Conservation (phyloP, 2,797 vertebrate genomes). For the Tiaroga cobitis region DNA sequence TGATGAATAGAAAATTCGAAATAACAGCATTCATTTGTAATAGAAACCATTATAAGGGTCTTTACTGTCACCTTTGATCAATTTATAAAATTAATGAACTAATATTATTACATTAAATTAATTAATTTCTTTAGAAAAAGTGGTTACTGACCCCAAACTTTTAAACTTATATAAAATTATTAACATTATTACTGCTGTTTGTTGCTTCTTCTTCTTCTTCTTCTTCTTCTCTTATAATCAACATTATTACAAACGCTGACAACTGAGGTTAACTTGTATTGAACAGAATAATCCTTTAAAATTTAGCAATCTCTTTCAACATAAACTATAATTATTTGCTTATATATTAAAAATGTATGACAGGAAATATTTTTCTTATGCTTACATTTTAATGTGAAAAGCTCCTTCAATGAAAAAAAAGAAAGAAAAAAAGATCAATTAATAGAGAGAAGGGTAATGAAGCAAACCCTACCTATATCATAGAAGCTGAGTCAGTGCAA, state of each 20-base stretch:
- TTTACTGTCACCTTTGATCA: background rate
- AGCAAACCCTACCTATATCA: constrained; percentile 61
- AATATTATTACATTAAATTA: background rate
- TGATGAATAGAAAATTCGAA: background rate
- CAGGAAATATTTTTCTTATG: background rate
- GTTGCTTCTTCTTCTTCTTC: no score
- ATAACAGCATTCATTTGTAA: background rate
- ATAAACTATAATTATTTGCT: background rate
- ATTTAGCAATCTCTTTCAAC: background rate
- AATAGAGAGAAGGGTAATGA: constrained; percentile 69
- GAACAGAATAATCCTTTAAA: background rate
- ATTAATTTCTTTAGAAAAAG: background rate
- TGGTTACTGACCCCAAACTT: background rate
- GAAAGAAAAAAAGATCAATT: constrained; percentile 60
- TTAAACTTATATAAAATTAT: background rate
- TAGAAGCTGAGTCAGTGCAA: constrained; percentile 54
- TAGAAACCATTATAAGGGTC: background rate
- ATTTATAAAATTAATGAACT: background rate
- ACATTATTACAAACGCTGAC: background rate
- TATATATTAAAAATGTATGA: constrained; percentile 13
- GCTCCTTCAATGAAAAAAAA: constrained; percentile 25
- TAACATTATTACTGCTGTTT: background rate
- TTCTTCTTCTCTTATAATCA: background rate
- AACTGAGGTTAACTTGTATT: background rate
- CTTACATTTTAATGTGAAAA: constrained; percentile 11